Conservation (phyloP, 2,797 vertebrate genomes). For the Sphaeramia orbicularis region DNA sequence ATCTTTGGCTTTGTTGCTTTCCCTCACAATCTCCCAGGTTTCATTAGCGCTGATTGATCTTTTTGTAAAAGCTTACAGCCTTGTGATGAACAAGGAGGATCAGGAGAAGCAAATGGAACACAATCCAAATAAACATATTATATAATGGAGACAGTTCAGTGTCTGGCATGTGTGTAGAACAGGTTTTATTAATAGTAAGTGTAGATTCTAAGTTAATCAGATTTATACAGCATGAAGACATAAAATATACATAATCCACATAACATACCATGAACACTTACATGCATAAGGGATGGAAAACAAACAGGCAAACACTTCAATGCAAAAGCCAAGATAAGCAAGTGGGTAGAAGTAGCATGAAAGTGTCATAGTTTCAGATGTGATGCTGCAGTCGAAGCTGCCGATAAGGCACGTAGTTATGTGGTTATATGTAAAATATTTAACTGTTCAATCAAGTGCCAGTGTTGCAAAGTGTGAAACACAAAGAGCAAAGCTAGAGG, state of each 20-base stretch:
- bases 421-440: constrained; percentile 41
- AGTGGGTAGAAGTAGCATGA: background rate
- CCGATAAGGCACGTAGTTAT: constrained; percentile 1
- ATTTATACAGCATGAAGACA: too few species aligned
- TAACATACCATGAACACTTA: too few species aligned
- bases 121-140: constrained; percentile 16
- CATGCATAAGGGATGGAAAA: background rate
- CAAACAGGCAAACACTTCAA: background rate
- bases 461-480: constrained; percentile 23
- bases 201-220: too few species aligned
- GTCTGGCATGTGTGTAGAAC: background rate
- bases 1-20: constrained; percentile 23
- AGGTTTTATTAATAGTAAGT: background rate
- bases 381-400: background rate
- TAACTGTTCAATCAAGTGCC: constrained; percentile 19
- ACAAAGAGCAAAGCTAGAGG: constrained; percentile 21
- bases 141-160: constrained; percentile 15
- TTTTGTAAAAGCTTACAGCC: constrained; percentile 62
- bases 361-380: background rate
- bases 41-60: constrained; percentile 79
- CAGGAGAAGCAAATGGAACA: constrained; percentile 33
- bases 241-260: too few species aligned
- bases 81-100: constrained; percentile 49
- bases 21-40: constrained; percentile 59
- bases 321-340: too few species aligned